Evolutionary conservation across 2,888 invertebrate species (phyloP).

Genomic region (Phengaris arion): DNA sequence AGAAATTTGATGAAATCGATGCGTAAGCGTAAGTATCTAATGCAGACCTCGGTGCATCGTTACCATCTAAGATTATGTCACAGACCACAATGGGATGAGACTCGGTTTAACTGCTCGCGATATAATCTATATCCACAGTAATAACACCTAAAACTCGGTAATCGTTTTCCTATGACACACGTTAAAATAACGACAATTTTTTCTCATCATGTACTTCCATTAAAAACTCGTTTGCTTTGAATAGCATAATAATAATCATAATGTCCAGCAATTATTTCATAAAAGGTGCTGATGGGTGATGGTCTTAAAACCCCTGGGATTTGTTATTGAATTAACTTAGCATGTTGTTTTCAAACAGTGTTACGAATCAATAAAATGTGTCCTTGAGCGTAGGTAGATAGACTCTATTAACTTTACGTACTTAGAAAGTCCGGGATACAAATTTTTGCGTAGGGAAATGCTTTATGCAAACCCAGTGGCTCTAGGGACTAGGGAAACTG

Average conservation of each 20-base stretch:
- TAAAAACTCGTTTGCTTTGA: constrained; percentile 19
- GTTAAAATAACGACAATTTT: no score
- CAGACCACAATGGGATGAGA: background rate
- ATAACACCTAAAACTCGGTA: constrained; percentile 12
- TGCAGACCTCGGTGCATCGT: background rate
- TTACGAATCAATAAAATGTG: background rate
- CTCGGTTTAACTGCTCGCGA: background rate
- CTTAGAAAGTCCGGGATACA: no score
- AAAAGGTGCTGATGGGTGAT: background rate
- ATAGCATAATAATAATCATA: constrained; percentile 14
- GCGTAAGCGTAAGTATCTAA: no score
- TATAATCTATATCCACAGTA: background rate
- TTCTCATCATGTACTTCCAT: constrained; percentile 3
- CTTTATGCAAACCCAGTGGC: no score
- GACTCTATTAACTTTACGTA: no score
- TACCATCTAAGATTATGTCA: background rate
- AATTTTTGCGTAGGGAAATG: no score
- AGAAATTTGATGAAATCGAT: no score
- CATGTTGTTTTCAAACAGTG: background rate
- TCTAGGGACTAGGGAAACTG: no score
- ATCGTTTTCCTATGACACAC: background rate
- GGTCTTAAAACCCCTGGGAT: no score
- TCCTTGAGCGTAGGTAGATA: no score
- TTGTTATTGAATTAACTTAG: no score
- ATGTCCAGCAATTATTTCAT: background rate